Evolutionary conservation across 2,797 vertebrate species (phyloP).

Genomic region (Huso huso): DNA sequence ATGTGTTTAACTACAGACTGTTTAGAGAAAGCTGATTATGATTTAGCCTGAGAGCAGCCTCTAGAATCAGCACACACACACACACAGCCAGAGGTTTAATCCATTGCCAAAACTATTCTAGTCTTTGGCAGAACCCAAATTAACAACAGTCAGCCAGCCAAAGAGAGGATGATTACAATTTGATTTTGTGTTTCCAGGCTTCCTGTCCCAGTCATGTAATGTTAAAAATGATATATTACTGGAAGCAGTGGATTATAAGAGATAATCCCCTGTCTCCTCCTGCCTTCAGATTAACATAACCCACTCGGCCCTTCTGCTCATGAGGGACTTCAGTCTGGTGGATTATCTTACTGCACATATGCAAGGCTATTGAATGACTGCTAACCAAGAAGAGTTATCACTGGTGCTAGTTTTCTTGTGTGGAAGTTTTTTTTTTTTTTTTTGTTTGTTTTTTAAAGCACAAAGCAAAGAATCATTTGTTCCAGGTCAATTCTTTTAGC

Average conservation of each 20-base stretch:
- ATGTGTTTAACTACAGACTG: not conserved
- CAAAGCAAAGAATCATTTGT: not conserved
- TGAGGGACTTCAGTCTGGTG: not conserved
- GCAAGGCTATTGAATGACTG: too few relatives aligned
- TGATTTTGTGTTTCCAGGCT: not conserved
- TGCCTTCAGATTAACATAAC: not conserved
- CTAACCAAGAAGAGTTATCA: not conserved
- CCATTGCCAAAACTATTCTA: too few relatives aligned
- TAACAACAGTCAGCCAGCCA: too few relatives aligned
- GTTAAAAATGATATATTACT: not conserved
- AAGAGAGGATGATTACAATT: not conserved
- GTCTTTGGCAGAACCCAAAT: too few relatives aligned
- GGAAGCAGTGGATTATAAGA: not conserved
- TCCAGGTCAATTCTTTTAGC: too few relatives aligned
- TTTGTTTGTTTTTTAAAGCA: not conserved
- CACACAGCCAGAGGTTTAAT: slow-evolving; percentile 15
- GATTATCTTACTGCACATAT: not conserved
- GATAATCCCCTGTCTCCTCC: too few relatives aligned
- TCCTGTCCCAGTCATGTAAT: not conserved
- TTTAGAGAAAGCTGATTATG: not conserved
- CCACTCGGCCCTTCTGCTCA: not conserved
- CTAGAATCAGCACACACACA: not conserved
- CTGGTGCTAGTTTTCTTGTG: not conserved
- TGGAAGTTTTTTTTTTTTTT: not conserved
- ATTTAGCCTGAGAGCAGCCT: not conserved